Evolutionary conservation across 2,797 vertebrate genomes (phyloP).

Genomic region (Phalloptychus januarius): DNA sequence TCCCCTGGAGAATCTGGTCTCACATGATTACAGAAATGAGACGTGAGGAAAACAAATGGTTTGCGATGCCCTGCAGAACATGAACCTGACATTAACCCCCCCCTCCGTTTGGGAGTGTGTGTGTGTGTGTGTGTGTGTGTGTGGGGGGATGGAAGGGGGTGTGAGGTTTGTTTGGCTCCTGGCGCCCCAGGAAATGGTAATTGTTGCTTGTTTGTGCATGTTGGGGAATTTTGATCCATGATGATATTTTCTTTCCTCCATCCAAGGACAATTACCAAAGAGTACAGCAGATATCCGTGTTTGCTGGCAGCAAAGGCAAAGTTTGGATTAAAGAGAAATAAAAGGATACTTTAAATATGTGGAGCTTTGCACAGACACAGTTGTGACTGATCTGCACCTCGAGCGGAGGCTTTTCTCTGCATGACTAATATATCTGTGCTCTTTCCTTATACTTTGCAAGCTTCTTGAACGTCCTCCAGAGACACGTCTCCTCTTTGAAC

Average conservation of each 20-base stretch:
- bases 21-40: constrained; percentile 67
- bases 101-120: constrained; percentile 32
- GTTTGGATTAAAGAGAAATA: constrained; percentile 64
- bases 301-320: constrained; percentile 70
- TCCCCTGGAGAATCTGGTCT: constrained; percentile 60
- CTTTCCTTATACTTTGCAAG: constrained; percentile 23
- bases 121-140: constrained; percentile 27
- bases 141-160: no score
- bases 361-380: constrained; percentile 59
- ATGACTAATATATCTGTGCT: constrained; percentile 41
- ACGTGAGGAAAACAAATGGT: constrained; percentile 69
- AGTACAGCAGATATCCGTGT: constrained; percentile 57
- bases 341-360: constrained; percentile 59
- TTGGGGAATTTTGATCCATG: constrained; percentile 69
- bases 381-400: constrained; percentile 59
- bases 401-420: constrained; percentile 47
- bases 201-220: constrained; percentile 74
- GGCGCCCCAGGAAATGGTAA: constrained; percentile 64
- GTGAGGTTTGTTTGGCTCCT: constrained; percentile 63
- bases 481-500: constrained; percentile 35
- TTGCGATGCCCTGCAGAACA: constrained; percentile 58
- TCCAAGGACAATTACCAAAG: constrained; percentile 74
- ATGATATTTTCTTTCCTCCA: constrained; percentile 69
- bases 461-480: constrained; percentile 22
- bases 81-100: constrained; percentile 27